Percentiles rank a stretch among this genome's conserved stretches.
These are phyloP conservation scores for Xiphophorus maculatus DNA, from an alignment of 2,113 vertebrate genomes.

Conservation along the genomic window DNA sequence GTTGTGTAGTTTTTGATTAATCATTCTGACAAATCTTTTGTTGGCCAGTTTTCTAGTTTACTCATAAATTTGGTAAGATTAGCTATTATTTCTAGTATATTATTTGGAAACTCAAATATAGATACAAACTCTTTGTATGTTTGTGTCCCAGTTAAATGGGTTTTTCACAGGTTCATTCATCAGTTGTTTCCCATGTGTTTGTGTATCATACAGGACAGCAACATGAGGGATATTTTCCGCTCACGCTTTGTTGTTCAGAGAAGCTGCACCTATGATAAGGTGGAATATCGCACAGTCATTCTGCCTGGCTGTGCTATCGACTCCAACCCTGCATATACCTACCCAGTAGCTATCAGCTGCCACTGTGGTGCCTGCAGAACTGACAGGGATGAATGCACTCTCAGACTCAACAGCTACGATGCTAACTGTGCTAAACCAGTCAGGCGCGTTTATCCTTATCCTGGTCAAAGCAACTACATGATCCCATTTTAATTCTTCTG, in stretches of 20 bases:
- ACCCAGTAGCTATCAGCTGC: conserved; percentile 90
- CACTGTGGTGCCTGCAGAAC: conserved; percentile 90
- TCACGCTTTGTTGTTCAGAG: conserved; percentile 84
- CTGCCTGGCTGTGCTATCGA: conserved; percentile 88
- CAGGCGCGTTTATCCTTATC: conserved; percentile 56
- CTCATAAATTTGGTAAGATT: not conserved
- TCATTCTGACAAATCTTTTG: not conserved
- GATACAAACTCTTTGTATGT: not conserved
- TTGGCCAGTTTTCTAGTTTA: not conserved
- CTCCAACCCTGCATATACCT: conserved; percentile 84
- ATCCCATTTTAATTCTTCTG: conserved; percentile 51
- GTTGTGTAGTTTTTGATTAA: not conserved
- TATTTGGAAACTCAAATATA: too few species aligned
- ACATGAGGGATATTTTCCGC: conserved; percentile 84
- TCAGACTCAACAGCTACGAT: conserved; percentile 72
- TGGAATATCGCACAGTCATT: conserved; percentile 84
- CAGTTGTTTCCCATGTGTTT: conserved; percentile 14
- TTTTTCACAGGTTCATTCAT: not conserved
- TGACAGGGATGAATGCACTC: conserved; percentile 87
- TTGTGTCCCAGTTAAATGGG: not conserved
- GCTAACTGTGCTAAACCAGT: conserved; percentile 86
- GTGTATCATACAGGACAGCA: conserved; percentile 85
- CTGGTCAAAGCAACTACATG: conserved; percentile 61
- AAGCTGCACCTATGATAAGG: conserved; percentile 88
- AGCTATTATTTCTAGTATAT: not conserved